Evolutionary conservation across 2,113 vertebrate genomes (phyloP), one percentile per base, ranked within the genome.

Genomic region (Cettia cetti): DNA sequence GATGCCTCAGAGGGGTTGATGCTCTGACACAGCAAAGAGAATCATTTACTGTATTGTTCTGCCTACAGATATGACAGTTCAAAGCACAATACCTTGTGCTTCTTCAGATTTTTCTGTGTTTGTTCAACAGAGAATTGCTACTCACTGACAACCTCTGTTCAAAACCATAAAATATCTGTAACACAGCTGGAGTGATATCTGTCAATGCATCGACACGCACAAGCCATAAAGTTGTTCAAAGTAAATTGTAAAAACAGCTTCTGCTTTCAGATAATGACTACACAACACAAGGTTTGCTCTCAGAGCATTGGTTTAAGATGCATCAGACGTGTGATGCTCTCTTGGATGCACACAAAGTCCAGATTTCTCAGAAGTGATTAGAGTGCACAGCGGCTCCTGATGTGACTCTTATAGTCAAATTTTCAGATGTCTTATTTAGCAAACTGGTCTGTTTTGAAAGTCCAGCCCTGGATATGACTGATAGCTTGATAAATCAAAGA

Each of bases 111-210:
- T 90, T 86, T 35, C 59, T 63, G 27, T 53, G 31, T 74, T 86
- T 75, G 17, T 81, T 90, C 82, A 94, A 35, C 4, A 82, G 59
- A 37, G 52, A 64, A 83, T 81, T 90, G 47, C 26, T 93, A 53
- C 54, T 88, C 23, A 66, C 82, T 77, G 66, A 37, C 50, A 88
- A 65, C 8, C 16, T 88, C 68, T 76, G 39, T 50, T 93, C 66
- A 93, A 28, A 70, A 88, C 30, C 31, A 59, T 39, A 54, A 80
- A 82, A 61, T 94, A 77, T 39, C 75, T 65, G 50, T 80, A 93
- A 21, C 76, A 59, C 75, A 94, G 82, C n/a, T 90, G 85, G 92
- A 86, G 31, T 76, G 71, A 65, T 93, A 92, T 61, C 63, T 76
- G 59, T 82, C 37, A 1, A 80, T 86, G 16, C 66, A 90, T 88